phyloP scores from a whole-genome alignment of 2,113 vertebrate genomes.

The Nesoenas mayeri region DNA sequence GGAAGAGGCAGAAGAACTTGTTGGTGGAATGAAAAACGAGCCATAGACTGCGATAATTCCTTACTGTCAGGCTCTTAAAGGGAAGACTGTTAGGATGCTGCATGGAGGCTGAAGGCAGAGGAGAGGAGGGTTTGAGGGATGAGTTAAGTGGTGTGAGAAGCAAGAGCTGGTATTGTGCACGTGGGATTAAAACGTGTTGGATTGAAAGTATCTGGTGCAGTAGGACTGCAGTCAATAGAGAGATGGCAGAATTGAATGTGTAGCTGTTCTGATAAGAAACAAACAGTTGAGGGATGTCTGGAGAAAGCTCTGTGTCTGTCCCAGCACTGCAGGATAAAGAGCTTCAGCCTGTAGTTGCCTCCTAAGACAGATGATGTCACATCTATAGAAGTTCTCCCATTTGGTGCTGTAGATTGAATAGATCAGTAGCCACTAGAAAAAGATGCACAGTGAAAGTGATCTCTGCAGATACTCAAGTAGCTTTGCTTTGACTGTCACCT shows the following conservation, averaged over 20 bases:
- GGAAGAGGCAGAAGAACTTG: background rate
- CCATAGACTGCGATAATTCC: background rate
- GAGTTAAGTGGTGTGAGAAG: background rate
- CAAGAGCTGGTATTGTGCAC: background rate
- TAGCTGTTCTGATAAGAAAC: background rate
- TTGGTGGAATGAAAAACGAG: background rate
- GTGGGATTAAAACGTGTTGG: background rate
- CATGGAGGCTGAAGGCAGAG: background rate
- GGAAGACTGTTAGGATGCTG: background rate
- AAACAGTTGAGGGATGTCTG: background rate
- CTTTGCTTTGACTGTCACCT: background rate
- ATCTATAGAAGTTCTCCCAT: background rate
- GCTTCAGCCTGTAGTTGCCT: background rate
- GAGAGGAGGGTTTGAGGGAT: background rate
- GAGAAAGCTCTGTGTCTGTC: background rate
- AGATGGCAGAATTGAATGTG: accelerated
- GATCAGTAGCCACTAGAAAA: background rate
- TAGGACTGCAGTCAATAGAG: background rate
- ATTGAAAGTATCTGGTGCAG: background rate
- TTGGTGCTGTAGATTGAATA: background rate
- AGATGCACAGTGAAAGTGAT: background rate
- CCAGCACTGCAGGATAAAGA: background rate
- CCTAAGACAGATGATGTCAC: background rate
- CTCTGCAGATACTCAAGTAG: background rate
- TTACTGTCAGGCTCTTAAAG: background rate